Percentiles rank a stretch among this genome's conserved stretches.
Conservation (phyloP, 2,797 vertebrate genomes). For the Psittacula derbiana region DNA sequence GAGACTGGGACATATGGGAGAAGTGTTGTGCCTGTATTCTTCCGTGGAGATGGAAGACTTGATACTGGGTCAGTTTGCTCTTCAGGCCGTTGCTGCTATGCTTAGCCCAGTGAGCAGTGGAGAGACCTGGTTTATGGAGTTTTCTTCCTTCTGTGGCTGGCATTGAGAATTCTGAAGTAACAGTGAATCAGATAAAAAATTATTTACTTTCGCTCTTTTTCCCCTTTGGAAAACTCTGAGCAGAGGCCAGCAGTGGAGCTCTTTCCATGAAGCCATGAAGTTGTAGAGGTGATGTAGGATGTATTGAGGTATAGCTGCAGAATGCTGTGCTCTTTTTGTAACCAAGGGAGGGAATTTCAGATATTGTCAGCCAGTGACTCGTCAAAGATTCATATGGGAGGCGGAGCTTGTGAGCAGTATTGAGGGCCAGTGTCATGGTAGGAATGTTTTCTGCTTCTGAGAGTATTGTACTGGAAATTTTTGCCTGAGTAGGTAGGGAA, state of each 20-base stretch:
- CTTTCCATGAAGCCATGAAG: not conserved
- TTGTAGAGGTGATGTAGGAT: not conserved
- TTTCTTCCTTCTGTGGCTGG: not conserved
- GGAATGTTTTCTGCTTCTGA: not conserved
- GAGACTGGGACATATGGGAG: not conserved
- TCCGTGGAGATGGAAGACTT: not conserved
- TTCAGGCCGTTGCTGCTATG: not conserved
- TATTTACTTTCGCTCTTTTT: not conserved
- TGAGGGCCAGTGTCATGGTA: not conserved
- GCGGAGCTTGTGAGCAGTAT: not conserved
- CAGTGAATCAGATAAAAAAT: not conserved
- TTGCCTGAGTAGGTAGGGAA: not conserved
- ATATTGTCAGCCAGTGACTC: not conserved
- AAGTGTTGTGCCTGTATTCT: not conserved
- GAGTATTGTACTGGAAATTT: not conserved
- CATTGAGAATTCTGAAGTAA: not conserved
- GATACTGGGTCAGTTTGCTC: not conserved
- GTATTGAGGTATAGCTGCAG: not conserved
- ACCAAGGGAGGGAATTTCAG: not conserved
- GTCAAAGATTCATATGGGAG: rapidly evolving
- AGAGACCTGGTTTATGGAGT: not conserved
- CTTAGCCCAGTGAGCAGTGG: not conserved
- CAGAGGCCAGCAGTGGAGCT: not conserved
- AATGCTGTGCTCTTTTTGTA: not conserved
- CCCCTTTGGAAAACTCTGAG: not conserved